Evolutionary conservation across 1,140 invertebrate species (phyloP), one percentile per base, ranked within the genome.

Genomic region (Drosophila bocki): DNA sequence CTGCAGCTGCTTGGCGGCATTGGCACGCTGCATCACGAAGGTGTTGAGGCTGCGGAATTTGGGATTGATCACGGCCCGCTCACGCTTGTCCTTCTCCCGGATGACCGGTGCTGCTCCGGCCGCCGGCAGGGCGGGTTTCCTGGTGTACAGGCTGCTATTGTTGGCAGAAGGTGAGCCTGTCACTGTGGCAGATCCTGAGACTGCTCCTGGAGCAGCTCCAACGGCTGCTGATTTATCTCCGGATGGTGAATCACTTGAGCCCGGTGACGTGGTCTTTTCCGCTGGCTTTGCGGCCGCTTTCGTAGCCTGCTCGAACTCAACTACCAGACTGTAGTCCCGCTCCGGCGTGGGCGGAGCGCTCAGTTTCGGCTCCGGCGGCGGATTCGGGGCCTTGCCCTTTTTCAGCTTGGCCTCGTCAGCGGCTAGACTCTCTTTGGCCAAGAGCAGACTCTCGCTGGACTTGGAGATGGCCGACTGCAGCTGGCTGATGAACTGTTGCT

Each of bases 81-180:
- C 96, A 8, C 95, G 93, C 85, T 96, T 96, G 68, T 96, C 96
- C 82, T 96, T 96, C 80, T 96, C 96, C 7, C 95, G 93, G 3
- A 96, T 95, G 2, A 96, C 95, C 0, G 96, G 96, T 2, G 95
- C 95, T 76, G 95, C 95, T 0, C 95, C 95, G 0, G 71, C 62
- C 2, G 58, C 74, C 4, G 93, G 92, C 7, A 94, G 93, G 82
- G 93, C 92, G 4, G 94, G 94, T 82, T 96, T 96, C 68, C 95
- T 93, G 68, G 93, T 93, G 41, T 94, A 94, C 13, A 94, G 42
- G 15, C 53, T 83, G 15, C 62, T 72, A 32, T 65, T n/a, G 93
- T 87, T 19, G 94, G 93, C 84, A 95, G 65, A 7, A 13, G 47
- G 32, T 44, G 54, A 51, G 65, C 44, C 56, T 54, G 69, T 8